phyloP scores from a whole-genome alignment of 2,888 invertebrate species.

The Eubasilissa splendida region DNA sequence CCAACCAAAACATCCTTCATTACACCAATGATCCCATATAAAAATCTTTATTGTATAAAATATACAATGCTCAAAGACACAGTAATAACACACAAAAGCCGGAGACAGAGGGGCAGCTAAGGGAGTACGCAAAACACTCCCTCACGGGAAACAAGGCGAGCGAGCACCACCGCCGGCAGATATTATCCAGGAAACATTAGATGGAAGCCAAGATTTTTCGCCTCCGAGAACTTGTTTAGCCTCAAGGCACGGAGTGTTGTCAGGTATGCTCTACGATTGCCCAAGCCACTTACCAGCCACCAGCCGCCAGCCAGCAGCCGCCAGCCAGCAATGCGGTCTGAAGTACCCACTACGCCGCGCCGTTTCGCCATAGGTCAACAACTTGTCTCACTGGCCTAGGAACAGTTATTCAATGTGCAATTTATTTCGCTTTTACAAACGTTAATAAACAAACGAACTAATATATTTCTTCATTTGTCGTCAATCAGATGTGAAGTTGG shows the following conservation, averaged over 20 bases:
- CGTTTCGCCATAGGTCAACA: slow-evolving; percentile 56
- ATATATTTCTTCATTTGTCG: too few relatives aligned
- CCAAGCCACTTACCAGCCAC: not conserved
- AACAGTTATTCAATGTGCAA: slow-evolving; percentile 9
- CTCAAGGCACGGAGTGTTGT: not conserved
- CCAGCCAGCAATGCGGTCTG: slow-evolving; percentile 22
- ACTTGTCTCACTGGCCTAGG: slow-evolving; percentile 41
- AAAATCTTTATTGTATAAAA: too few relatives aligned
- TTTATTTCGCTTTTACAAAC: not conserved
- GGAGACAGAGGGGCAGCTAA: too few relatives aligned
- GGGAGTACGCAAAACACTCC: too few relatives aligned
- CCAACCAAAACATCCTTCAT: too few relatives aligned
- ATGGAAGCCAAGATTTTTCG: not conserved
- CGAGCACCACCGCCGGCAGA: not conserved
- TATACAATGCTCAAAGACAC: too few relatives aligned
- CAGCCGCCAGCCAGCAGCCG: slow-evolving; percentile 1
- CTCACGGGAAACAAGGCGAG: too few relatives aligned
- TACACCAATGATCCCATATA: too few relatives aligned
- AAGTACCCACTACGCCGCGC: not conserved
- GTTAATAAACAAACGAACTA: too few relatives aligned
- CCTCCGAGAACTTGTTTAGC: slow-evolving; percentile 19
- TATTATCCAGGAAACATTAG: not conserved
- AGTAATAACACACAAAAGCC: too few relatives aligned
- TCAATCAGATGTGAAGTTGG: too few relatives aligned
- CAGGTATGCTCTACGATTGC: not conserved